Conservation (phyloP, 2,797 vertebrate species). For the Rachycentron canadum region DNA sequence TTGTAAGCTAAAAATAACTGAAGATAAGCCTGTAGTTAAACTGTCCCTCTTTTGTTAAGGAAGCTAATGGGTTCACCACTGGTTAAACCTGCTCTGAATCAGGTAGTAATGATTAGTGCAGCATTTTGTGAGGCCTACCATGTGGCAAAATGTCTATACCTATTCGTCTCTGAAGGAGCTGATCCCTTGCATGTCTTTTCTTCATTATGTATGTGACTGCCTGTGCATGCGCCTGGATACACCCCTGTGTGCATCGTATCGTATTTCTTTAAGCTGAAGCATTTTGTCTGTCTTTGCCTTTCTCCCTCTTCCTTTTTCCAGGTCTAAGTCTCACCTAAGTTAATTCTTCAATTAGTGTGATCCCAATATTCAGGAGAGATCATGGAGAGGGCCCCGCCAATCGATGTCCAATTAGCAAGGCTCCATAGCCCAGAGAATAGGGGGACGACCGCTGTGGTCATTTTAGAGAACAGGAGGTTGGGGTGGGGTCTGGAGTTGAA, state of each 20-base stretch:
- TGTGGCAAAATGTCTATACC: conserved; percentile 39
- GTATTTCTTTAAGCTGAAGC: conserved; percentile 70
- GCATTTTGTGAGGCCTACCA: conserved; percentile 36
- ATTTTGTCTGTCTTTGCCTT: conserved; percentile 70
- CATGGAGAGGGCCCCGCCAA: conserved; percentile 74
- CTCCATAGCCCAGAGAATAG: conserved; percentile 37
- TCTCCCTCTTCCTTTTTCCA: conserved; percentile 58
- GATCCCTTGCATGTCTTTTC: conserved; percentile 5
- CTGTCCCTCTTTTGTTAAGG: conserved; percentile 28
- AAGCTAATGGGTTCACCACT: conserved; percentile 30
- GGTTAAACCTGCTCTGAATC: conserved; percentile 44
- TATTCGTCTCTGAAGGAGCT: conserved; percentile 24
- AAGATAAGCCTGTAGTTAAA: conserved; percentile 41
- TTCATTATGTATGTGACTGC: conserved; percentile 2
- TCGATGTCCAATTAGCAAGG: conserved; percentile 86
- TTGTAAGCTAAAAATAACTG: conserved; percentile 53
- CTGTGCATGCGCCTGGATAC: conserved; percentile 16
- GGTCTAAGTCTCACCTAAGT: conserved; percentile 75
- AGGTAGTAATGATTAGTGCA: conserved; percentile 48
- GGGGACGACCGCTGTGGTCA: conserved; percentile 36
- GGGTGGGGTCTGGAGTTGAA: conserved; percentile 44
- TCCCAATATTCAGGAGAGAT: conserved; percentile 84
- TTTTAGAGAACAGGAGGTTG: conserved; percentile 34
- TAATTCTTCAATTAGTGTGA: conserved; percentile 85
- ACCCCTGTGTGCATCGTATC: conserved; percentile 10